Evolutionary conservation across 1,140 invertebrate species (phyloP), one percentile per base, ranked within the genome.

Genomic region (Drosophila lini): DNA sequence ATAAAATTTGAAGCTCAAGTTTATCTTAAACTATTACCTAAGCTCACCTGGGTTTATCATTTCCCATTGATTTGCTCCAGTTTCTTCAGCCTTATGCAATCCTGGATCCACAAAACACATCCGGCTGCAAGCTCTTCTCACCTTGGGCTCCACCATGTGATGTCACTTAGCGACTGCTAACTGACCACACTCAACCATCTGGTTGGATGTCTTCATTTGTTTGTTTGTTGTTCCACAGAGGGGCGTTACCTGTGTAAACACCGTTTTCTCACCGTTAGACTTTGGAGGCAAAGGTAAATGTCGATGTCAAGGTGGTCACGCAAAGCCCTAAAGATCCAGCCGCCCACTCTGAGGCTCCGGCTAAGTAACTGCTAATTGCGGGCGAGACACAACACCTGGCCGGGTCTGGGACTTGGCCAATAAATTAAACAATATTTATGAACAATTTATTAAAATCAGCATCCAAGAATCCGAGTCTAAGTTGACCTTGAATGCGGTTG

Each of bases 401-500:
- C 68, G 16, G 11, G 42, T 22, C 42, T 22, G 42, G 11, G 5
- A n/a, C 6, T 22, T 48, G 8, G 53, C 16, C 31, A 73, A 59
- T 73, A 50, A 71, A 59, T 73, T 71, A 71, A 71, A 28, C n/a
- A 41, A 59, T 71, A 50, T 71, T 73, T 50, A 73, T 73, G 36
- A 25, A 19, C 53, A 28, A 71, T 71, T 73, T 71, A 73, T 73
- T 73, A 31, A 59, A 41, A 58, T 36, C 50, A 58, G 53, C 44
- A 59, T 38, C 32, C 36, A 61, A 61, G 56, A 62, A 56, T 62
- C 32, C n/a, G 25, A 13, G 28, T 15, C 41, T 48, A 60, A 32
- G 80, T 80, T 64, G 68, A 74, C 81, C 81, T 84, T 84, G 77
- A 64, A 56, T 73, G 81, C 77, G 81, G 71, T 76, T 83, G 70